Percentiles rank a stretch among this genome's conserved stretches.
Conservation (phyloP, 2,113 vertebrate species). For the Cephalopterus ornatus region DNA sequence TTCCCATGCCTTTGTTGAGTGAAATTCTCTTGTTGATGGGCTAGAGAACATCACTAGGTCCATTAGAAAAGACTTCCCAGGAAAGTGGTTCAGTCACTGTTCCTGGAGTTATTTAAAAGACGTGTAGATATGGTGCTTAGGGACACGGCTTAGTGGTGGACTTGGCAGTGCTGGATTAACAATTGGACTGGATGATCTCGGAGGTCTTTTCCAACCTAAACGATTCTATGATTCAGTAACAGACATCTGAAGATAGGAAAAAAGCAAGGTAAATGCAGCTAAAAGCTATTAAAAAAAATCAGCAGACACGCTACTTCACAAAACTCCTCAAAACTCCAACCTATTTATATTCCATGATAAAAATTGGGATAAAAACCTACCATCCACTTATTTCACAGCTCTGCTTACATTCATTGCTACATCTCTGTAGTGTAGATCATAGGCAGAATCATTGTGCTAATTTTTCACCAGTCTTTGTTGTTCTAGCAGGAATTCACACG, state of each 20-base stretch:
- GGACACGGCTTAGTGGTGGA: not conserved
- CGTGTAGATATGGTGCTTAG: not conserved
- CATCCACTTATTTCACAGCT: not conserved
- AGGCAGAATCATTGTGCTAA: accelerated
- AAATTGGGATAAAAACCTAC: not conserved
- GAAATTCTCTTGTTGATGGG: not conserved
- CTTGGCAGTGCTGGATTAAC: not conserved
- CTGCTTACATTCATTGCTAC: not conserved
- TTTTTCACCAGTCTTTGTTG: not conserved
- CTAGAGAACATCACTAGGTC: not conserved
- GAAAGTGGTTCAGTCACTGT: not conserved
- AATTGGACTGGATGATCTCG: not conserved
- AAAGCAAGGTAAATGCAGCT: not conserved
- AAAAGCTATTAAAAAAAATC: not conserved
- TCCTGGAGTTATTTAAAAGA: not conserved
- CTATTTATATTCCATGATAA: not conserved
- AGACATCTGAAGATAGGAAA: not conserved
- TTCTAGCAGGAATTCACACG: not conserved
- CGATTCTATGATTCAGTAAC: not conserved
- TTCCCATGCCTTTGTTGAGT: not conserved
- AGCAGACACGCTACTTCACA: not conserved
- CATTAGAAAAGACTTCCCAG: not conserved
- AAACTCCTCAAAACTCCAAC: accelerated
- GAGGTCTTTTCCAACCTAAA: not conserved
- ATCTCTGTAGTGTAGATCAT: not conserved